Conservation (phyloP, 2,797 vertebrate species). For the Crotalus adamanteus region DNA sequence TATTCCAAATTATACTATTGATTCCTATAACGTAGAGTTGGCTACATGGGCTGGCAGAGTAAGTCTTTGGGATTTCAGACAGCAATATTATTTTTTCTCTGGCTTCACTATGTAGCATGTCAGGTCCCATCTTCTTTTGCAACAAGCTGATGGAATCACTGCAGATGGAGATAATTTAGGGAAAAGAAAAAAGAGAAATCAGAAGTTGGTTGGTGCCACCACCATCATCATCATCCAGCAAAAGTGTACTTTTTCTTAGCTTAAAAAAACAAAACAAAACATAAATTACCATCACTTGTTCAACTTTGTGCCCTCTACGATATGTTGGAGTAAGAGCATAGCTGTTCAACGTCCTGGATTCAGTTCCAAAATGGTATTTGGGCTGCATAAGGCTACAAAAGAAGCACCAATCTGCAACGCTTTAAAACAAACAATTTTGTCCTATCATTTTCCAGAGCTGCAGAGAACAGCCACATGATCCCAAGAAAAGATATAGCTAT, state of each 20-base stretch:
- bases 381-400: neutral
- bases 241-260: neutral
- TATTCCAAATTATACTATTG: neutral
- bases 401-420: neutral
- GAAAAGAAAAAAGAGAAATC: neutral
- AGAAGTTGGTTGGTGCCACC: neutral
- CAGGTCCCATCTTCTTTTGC: neutral
- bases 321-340: neutral
- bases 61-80: neutral
- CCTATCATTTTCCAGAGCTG: neutral
- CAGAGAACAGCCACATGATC: neutral
- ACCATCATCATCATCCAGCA: neutral
- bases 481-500: neutral
- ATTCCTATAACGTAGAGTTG: neutral
- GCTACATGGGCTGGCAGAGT: neutral
- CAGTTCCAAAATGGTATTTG: neutral
- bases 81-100: neutral
- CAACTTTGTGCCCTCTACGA: neutral
- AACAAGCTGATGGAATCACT: neutral
- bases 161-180: neutral
- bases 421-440: neutral
- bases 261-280: neutral
- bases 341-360: neutral
- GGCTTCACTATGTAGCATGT: neutral
- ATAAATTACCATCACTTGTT: neutral